Conservation (phyloP, 2,113 vertebrate species). For the Progne subis region DNA sequence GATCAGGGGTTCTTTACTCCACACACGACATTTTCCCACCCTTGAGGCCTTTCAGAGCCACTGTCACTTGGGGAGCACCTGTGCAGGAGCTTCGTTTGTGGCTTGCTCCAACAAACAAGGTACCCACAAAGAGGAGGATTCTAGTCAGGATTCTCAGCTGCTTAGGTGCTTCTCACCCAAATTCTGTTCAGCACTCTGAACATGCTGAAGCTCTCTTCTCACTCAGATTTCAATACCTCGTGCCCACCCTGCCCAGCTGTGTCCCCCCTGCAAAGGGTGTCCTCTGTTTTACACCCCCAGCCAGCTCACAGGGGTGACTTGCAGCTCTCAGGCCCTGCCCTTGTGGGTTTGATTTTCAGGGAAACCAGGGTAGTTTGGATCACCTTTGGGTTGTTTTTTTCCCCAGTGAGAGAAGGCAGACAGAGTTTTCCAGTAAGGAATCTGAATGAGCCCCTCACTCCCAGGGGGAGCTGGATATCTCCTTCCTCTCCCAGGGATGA, state of each 20-base stretch:
- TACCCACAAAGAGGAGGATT: not conserved
- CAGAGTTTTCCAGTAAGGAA: not conserved
- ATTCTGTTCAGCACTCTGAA: not conserved
- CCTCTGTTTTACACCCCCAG: not conserved
- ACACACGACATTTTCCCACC: fast-evolving
- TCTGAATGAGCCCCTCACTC: not conserved
- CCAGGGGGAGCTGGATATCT: not conserved
- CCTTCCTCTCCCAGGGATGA: not conserved
- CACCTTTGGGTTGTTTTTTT: not conserved
- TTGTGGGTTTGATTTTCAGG: not conserved
- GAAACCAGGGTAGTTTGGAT: not conserved
- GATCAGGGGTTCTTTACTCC: not conserved
- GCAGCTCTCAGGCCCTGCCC: fast-evolving
- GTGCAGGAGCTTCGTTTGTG: fast-evolving
- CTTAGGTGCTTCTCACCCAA: not conserved
- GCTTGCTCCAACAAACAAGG: not conserved
- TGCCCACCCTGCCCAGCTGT: not conserved
- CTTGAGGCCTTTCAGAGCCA: not conserved
- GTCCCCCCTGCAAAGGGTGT: not conserved
- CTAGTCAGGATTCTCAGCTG: not conserved
- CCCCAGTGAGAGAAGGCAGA: not conserved
- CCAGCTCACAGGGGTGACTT: not conserved
- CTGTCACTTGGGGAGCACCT: too few species aligned
- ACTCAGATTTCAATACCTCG: not conserved
- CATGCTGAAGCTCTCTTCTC: not conserved